These are phyloP conservation scores for Telenomus remus DNA, from an alignment of 1,140 invertebrate species.

Conservation along the genomic window DNA sequence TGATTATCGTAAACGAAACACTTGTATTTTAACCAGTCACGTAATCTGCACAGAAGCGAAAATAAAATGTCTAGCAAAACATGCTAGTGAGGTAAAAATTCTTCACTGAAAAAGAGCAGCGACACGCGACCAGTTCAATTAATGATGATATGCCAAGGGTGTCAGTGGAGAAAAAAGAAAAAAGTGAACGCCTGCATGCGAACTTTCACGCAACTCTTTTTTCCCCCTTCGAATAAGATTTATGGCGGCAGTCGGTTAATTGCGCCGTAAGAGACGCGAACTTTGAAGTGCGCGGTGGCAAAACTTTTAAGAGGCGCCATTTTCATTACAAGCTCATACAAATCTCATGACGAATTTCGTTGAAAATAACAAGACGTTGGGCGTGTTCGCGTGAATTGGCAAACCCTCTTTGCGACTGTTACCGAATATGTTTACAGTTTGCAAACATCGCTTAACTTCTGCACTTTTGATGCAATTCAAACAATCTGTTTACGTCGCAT, in stretches of 20 bases:
- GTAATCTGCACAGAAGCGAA: no score
- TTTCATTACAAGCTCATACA: conserved; percentile 25
- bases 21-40: no score
- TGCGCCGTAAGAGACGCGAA: conserved; percentile 13
- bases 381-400: conserved; percentile 3
- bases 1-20: neutral
- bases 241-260: conserved; percentile 23
- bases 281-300: conserved; percentile 15
- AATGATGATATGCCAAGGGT: no score
- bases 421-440: conserved; percentile 20
- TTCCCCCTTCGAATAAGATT: conserved; percentile 10
- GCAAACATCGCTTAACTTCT: neutral
- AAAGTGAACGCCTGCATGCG: neutral
- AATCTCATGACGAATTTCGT: conserved; percentile 15
- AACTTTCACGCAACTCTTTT: neutral
- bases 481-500: no score
- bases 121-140: no score
- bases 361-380: conserved; percentile 26
- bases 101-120: no score
- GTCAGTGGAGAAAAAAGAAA: neutral
- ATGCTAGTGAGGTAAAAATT: neutral
- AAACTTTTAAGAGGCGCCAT: conserved; percentile 24
- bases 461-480: no score
- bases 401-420: conserved; percentile 8
- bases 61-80: no score